Evolutionary conservation across 2,797 vertebrate genomes (phyloP).

Genomic region (Hafferia zeledoni): DNA sequence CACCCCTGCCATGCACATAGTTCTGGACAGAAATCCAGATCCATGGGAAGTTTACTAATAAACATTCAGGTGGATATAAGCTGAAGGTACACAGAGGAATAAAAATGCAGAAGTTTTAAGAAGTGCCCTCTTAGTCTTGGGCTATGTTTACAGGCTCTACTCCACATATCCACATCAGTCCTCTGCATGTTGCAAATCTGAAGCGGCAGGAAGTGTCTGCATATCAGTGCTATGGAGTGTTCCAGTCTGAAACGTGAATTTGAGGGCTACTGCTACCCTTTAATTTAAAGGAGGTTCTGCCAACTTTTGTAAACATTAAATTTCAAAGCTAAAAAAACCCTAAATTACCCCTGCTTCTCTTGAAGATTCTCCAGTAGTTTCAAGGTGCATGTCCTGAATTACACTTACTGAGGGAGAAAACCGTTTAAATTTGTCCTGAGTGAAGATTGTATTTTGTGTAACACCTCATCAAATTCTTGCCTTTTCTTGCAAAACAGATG

Average conservation of each 20-base stretch:
- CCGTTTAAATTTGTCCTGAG: not conserved
- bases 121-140: not conserved
- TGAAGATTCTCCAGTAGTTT: not conserved
- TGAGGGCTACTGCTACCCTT: not conserved
- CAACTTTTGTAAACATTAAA: not conserved
- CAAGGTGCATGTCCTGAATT: not conserved
- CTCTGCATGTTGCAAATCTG: not conserved
- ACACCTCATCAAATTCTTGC: conserved; percentile 9
- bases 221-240: not conserved
- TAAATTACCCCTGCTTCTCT: not conserved
- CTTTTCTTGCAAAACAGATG: conserved; percentile 24
- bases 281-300: not conserved
- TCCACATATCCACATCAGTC: not conserved
- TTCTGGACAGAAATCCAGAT: not conserved
- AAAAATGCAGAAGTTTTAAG: not conserved
- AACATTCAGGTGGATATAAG: not conserved
- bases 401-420: not conserved
- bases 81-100: not conserved
- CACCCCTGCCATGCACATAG: not conserved
- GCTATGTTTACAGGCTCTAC: not conserved
- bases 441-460: not conserved
- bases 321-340: not conserved
- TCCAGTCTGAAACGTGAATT: not conserved
- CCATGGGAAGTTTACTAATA: not conserved
- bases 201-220: not conserved